A percentile compares a stretch with the other conserved stretches of the same genome.
phyloP scores from a whole-genome alignment of 2,797 vertebrate species.

The Cheirogaleus major region DNA sequence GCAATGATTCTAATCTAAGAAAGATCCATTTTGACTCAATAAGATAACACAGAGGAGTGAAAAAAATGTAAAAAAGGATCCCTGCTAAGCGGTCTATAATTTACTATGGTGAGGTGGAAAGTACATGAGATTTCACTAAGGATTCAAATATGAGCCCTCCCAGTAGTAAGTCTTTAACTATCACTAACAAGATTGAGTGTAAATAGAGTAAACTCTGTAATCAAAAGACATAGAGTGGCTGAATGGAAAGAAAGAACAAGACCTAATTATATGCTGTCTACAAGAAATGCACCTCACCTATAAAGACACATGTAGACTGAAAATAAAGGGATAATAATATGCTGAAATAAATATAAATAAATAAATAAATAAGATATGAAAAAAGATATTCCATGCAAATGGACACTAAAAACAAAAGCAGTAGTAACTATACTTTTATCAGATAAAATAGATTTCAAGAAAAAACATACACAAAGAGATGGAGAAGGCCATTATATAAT shows the following conservation, averaged over 20 bases:
- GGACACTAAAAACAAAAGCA: no score
- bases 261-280: neutral
- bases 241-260: neutral
- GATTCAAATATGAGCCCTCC: neutral
- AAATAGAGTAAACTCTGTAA: neutral
- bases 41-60: neutral
- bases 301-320: no score
- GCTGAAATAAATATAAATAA: no score
- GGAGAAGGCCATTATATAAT: neutral
- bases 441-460: no score
- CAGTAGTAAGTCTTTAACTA: neutral
- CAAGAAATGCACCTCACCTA: no score
- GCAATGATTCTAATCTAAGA: neutral
- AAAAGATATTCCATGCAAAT: no score
- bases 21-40: neutral
- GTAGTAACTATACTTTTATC: no score
- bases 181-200: neutral
- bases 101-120: neutral
- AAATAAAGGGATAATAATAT: no score
- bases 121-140: neutral
- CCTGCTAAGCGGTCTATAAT: neutral
- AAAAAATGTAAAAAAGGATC: neutral
- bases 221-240: neutral
- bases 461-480: no score
- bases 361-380: no score